phyloP scores from a whole-genome alignment of 2,113 vertebrate genomes.

The Hemichromis elongatus region DNA sequence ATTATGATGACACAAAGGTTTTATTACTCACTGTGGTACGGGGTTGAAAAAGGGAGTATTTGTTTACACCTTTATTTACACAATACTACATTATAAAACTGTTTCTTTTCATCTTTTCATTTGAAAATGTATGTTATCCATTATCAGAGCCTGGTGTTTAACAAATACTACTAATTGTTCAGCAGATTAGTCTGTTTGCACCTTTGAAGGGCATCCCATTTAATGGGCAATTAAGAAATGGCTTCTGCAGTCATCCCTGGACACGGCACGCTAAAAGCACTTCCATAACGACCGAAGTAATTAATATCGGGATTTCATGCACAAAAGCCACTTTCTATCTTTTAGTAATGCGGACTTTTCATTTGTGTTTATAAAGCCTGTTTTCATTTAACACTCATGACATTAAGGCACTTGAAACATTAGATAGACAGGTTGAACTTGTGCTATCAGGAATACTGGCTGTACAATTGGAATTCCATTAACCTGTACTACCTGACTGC shows the following conservation, averaged over 20 bases:
- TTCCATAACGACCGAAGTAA: neutral
- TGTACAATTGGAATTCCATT: neutral
- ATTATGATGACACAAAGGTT: neutral
- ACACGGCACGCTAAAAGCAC: constrained; percentile 14
- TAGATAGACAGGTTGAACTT: neutral
- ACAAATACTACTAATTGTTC: neutral
- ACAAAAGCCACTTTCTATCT: neutral
- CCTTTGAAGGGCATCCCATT: neutral
- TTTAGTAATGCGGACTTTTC: neutral
- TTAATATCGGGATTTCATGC: neutral
- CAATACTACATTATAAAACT: neutral
- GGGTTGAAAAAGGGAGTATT: neutral
- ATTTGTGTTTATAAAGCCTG: neutral
- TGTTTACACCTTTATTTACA: neutral
- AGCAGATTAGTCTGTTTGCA: neutral
- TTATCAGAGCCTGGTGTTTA: neutral
- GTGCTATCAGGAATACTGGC: neutral
- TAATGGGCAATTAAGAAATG: neutral
- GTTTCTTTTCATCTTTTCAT: neutral
- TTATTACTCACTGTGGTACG: neutral
- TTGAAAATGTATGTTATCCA: neutral
- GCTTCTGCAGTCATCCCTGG: neutral
- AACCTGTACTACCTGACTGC: neutral
- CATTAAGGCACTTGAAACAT: neutral
- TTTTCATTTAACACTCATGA: neutral